A percentile compares a stretch with the other conserved stretches of the same genome.
phyloP scores from a whole-genome alignment of 2,888 invertebrate genomes.

The Abscondita cerata region DNA sequence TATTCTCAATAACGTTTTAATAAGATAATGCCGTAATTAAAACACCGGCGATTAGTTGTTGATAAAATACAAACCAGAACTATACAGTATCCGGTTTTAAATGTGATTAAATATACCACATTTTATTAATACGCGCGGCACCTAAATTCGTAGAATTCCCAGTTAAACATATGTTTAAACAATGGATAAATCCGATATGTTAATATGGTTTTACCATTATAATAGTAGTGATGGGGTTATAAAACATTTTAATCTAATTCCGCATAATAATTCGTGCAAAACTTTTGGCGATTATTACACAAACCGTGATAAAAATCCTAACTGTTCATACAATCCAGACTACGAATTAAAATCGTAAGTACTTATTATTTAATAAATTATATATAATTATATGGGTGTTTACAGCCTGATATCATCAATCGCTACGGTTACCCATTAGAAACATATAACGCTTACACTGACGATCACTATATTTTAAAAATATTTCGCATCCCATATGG shows the following conservation, averaged over 20 bases:
- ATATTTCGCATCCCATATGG: slow-evolving; percentile 22
- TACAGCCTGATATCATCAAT: slow-evolving; percentile 26
- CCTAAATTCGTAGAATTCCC: no score
- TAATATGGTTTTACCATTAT: background rate
- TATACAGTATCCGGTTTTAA: no score
- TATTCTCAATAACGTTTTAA: no score
- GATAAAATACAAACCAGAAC: no score
- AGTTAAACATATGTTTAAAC: background rate
- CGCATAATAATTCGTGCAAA: slow-evolving; percentile 41
- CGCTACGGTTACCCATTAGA: slow-evolving; percentile 20
- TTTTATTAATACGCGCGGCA: no score
- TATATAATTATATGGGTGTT: background rate
- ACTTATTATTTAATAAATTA: background rate
- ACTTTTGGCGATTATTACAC: slow-evolving; percentile 38
- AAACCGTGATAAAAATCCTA: slow-evolving; percentile 26
- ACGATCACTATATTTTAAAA: slow-evolving; percentile 29
- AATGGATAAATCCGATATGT: background rate
- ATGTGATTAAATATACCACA: no score
- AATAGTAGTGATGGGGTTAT: background rate
- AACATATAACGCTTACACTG: slow-evolving; percentile 22
- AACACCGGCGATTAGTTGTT: no score
- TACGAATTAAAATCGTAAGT: slow-evolving; percentile 39
- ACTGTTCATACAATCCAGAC: slow-evolving; percentile 44
- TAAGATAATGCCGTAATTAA: no score
- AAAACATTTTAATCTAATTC: background rate